Base-by-base conservation (phyloP, 2,113 vertebrate species). In the Synodontis membranacea region DNA sequence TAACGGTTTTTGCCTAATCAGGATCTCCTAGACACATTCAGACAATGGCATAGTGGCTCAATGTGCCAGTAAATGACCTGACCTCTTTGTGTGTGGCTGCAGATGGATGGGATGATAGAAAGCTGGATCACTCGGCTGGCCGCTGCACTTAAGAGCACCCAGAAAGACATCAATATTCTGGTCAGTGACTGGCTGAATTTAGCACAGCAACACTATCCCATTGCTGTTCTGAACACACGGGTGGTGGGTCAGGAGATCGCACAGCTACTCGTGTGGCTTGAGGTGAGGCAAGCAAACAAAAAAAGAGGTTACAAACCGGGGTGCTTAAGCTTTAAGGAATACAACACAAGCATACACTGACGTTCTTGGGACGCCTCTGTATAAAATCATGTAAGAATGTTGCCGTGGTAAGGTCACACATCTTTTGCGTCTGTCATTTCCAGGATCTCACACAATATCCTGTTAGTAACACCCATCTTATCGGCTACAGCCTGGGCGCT, bases 401-500 rank as follows among this genome's bases (percentile, higher is more conserved):
- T 50, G n/a, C 56, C 15, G 64, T n/a, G n/a, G n/a, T 37, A 44
- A 12, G 2, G 37, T 70, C 0, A 19, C 4, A 17, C 8, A 56
- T 68, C 50, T 83, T 12, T 25, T 34, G 48, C 2, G 4, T 11
- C 31, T 80, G 50, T 10, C 84, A 83, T 76, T 48, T 48, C 42
- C 93, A 99, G 98, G 95, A 95, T 82, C 90, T 93, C 5, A 87
- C 90, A 89, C 92, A 93, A 2, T 96, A 96, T 89, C 94, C 97
- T 88, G 91, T 92, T 75, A 95, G 92, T 89, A 96, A 96, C 0
- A 96, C 90, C 88, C 97, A 99, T 91, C 92, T 99, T 88, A 97
- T 99, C 78, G 98, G 98, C 52, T 99, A 99, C 93, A 99, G 98
- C 92, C 96, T 99, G 17, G 98, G 98, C 0, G 97, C 98, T 83